Evolutionary conservation across 1,140 invertebrate genomes (phyloP), one percentile per base, ranked within the genome.

Genomic region (Mizuhopecten yessoensis): DNA sequence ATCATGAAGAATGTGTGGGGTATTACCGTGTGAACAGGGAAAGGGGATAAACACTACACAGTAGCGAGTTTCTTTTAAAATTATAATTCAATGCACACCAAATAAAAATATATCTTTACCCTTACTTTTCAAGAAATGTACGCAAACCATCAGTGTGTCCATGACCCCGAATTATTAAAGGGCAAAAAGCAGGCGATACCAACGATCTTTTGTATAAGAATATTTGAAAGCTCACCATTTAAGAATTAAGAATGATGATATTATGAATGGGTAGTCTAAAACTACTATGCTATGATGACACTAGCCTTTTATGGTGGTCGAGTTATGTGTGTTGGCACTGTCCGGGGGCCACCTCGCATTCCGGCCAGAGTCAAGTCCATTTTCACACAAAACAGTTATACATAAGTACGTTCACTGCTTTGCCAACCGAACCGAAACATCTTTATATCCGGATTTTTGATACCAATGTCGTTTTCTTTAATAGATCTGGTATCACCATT

Each of bases 391-490:
- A 75, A 23, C n/a, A 75, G 57, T 29, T 75, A n/a, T 75, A 75
- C n/a, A 75, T 75, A 75, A 75, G 57, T 13, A 75, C 23, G 29
- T 75, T 29, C 57, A 75, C n/a, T 75, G 11, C 57, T 17, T 29
- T 75, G n/a, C 57, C 57, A 75, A 29, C 57, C 29, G 20, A 75
- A 75, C 57, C n/a, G 57, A 75, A 75, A 75, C 57, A 29, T 75
- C 1, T 29, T 75, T 75, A n/a, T 75, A n/a, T 75, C 57, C 57
- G 57, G 57, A 75, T 75, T 75, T 75, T 75, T 1, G 36, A 29
- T 75, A 75, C 57, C 23, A n/a, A 29, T 29, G n/a, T 75, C 57
- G 57, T 75, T 75, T 75, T 75, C 57, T 75, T 75, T 75, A 75
- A n/a, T 39, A 39, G 36, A 39, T 39, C 36, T 39, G 36, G 36